Evolutionary conservation across 1,140 invertebrate genomes (phyloP).

Genomic region (Drosophila mayri): DNA sequence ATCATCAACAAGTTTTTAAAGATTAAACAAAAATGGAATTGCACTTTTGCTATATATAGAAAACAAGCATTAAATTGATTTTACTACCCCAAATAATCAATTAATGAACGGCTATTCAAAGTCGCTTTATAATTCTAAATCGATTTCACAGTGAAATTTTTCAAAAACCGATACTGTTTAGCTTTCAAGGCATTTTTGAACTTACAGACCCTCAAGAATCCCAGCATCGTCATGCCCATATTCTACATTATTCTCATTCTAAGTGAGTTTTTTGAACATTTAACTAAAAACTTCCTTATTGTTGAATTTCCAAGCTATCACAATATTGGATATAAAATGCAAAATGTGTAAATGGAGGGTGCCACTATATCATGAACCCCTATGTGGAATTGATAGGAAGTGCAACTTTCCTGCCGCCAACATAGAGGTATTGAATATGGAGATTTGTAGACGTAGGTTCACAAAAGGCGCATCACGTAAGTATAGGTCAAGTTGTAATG

Average conservation of each 20-base stretch:
- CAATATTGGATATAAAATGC: neutral
- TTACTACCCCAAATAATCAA: neutral
- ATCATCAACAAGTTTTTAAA: no score
- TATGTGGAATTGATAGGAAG: neutral
- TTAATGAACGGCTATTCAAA: neutral
- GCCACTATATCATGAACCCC: no score
- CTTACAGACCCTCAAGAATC: neutral
- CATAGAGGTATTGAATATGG: neutral
- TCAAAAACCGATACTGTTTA: neutral
- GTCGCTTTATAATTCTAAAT: neutral
- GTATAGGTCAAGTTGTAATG: neutral
- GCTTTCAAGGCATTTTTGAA: neutral
- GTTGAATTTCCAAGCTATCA: neutral
- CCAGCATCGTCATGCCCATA: neutral
- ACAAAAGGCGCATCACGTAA: rapidly evolving
- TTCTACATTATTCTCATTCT: neutral
- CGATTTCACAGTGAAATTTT: neutral
- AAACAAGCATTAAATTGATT: neutral
- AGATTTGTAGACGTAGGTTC: neutral
- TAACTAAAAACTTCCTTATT: neutral
- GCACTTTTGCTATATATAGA: no score
- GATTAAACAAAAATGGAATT: no score
- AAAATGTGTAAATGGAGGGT: rapidly evolving
- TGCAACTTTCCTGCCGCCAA: neutral
- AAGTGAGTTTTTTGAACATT: neutral